Evolutionary conservation across 2,888 invertebrate genomes (phyloP).

Genomic region (Nomada fabriciana): DNA sequence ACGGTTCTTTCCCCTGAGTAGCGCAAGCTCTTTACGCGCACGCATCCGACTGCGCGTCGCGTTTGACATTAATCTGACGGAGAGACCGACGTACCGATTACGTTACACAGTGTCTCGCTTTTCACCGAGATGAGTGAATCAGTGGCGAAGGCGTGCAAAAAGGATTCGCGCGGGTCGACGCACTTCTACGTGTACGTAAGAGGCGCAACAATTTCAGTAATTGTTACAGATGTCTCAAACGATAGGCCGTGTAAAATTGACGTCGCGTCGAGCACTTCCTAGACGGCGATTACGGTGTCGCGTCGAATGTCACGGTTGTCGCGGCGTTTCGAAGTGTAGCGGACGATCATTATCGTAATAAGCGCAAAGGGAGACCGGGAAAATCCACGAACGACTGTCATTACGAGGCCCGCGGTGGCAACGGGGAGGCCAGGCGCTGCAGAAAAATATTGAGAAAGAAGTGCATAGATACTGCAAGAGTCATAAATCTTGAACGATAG

Average conservation of each 20-base stretch:
- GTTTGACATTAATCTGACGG: conserved; percentile 58
- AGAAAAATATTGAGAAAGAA: background rate
- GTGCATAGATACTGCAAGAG: background rate
- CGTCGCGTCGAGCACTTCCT: conserved; percentile 31
- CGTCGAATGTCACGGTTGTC: conserved; percentile 31
- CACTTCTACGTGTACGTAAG: conserved; percentile 20
- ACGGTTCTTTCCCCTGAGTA: conserved; percentile 61
- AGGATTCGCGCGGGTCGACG: conserved; percentile 56
- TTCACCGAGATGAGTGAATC: conserved; percentile 51
- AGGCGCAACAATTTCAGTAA: conserved; percentile 34
- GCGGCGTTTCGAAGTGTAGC: conserved; percentile 4
- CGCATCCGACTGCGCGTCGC: conserved; percentile 55
- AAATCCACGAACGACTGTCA: background rate
- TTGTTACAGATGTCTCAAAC: conserved; percentile 38
- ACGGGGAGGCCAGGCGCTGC: background rate
- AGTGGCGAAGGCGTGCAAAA: conserved; percentile 27
- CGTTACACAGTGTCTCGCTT: background rate
- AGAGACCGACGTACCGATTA: background rate
- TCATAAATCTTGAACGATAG: background rate
- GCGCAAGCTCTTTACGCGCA: conserved; percentile 49
- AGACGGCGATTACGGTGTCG: conserved; percentile 38
- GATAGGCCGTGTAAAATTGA: conserved; percentile 47
- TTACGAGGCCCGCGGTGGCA: background rate
- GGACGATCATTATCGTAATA: conserved; percentile 37
- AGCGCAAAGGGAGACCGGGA: conserved; percentile 4